Evolutionary conservation across 2,888 invertebrate genomes (phyloP).

Genomic region (Tromatobia lineatoria): DNA sequence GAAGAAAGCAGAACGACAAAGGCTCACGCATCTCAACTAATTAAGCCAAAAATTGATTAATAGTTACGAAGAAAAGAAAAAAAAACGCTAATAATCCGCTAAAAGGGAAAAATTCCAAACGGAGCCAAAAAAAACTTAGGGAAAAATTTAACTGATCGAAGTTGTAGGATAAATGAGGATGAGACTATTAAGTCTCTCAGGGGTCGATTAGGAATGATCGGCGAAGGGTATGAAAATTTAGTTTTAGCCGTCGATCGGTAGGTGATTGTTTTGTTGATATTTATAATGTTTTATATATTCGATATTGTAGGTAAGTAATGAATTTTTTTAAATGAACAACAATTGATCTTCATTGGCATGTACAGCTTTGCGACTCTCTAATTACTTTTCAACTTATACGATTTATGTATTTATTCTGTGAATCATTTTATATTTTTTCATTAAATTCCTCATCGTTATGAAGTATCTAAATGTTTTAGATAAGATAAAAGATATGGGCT

Average conservation of each 20-base stretch:
- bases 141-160: not conserved
- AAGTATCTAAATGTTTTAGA: too few relatives aligned
- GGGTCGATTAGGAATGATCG: constrained; percentile 20
- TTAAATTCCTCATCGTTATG: too few relatives aligned
- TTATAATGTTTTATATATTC: constrained; percentile 37
- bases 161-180: constrained; percentile 7
- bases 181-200: constrained; percentile 21
- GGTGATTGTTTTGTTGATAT: constrained; percentile 34
- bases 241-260: constrained; percentile 16
- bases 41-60: constrained; percentile 60
- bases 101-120: constrained; percentile 41
- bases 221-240: constrained; percentile 9
- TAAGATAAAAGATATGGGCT: too few relatives aligned
- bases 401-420: too few relatives aligned
- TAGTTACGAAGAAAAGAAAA: constrained; percentile 17
- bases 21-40: constrained; percentile 52
- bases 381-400: too few relatives aligned
- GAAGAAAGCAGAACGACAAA: constrained; percentile 24
- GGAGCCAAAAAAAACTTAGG: constrained; percentile 41
- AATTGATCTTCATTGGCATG: not conserved
- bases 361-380: too few relatives aligned
- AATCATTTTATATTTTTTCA: too few relatives aligned
- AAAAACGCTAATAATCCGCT: constrained; percentile 39
- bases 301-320: constrained; percentile 33
- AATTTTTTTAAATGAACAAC: not conserved